phyloP scores from a whole-genome alignment of 2,888 invertebrate genomes.

The Hydrotaea diabolus region DNA sequence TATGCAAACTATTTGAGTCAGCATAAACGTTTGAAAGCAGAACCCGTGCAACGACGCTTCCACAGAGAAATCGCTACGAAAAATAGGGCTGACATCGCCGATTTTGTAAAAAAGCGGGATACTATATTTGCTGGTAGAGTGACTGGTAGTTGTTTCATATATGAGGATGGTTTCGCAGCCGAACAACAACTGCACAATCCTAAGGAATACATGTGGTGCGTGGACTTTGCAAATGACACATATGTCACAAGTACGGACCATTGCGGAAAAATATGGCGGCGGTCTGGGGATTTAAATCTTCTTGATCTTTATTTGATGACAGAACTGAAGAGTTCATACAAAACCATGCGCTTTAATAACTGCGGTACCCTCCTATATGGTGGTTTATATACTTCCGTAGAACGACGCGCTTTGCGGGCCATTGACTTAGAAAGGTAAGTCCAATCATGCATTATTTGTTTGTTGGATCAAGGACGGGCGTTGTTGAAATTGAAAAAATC shows the following conservation, averaged over 20 bases:
- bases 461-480: too few species aligned
- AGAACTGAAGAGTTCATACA: slow-evolving; percentile 73
- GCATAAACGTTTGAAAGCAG: slow-evolving; percentile 75
- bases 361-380: slow-evolving; percentile 75
- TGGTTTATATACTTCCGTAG: slow-evolving; percentile 75
- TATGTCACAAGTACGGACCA: slow-evolving; percentile 75
- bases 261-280: slow-evolving; percentile 77
- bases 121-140: slow-evolving; percentile 77
- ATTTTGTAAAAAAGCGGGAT: slow-evolving; percentile 75
- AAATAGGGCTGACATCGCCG: slow-evolving; percentile 74
- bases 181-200: slow-evolving; percentile 75
- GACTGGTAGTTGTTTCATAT: slow-evolving; percentile 76
- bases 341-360: slow-evolving; percentile 73
- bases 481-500: too few species aligned
- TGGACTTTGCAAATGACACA: slow-evolving; percentile 75
- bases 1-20: slow-evolving; percentile 79
- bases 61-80: slow-evolving; percentile 71
- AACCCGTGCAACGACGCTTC: slow-evolving; percentile 76
- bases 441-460: too few species aligned
- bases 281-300: slow-evolving; percentile 75
- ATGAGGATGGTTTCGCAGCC: slow-evolving; percentile 71
- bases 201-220: slow-evolving; percentile 75
- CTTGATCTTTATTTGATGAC: slow-evolving; percentile 73
- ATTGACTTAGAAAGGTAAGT: slow-evolving; percentile 78
- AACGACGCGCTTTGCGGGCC: slow-evolving; percentile 74